These are phyloP conservation scores for Danaus chrysippus DNA, from an alignment of 2,888 invertebrate species.

Conservation along the genomic window DNA sequence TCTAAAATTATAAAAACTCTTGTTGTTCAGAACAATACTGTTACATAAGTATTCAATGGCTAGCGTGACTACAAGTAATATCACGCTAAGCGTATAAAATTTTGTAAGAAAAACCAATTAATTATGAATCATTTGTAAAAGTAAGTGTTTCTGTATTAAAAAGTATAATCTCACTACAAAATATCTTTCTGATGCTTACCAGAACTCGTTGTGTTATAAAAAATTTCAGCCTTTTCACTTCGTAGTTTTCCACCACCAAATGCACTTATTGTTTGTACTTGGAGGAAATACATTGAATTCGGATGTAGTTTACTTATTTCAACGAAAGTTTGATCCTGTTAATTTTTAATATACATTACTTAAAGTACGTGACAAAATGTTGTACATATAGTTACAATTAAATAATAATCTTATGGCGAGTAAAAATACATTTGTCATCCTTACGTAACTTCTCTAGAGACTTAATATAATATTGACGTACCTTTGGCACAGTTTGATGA, in stretches of 20 bases:
- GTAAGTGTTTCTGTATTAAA: too few species aligned
- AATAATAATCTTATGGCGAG: too few species aligned
- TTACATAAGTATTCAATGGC: not conserved
- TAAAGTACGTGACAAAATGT: too few species aligned
- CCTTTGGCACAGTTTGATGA: conserved; percentile 81
- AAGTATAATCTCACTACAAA: too few species aligned
- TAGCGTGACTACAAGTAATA: not conserved
- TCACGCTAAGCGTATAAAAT: too few species aligned
- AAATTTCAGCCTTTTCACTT: conserved; percentile 84
- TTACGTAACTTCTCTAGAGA: not conserved
- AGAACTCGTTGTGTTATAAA: conserved; percentile 83
- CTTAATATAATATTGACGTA: conserved; percentile 39
- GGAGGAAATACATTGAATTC: conserved; percentile 86
- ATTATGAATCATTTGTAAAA: too few species aligned
- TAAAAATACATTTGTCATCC: too few species aligned
- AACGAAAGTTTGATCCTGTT: conserved; percentile 81
- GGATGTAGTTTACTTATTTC: conserved; percentile 82
- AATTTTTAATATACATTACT: conserved; percentile 24
- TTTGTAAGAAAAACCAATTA: too few species aligned
- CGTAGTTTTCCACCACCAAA: conserved; percentile 83
- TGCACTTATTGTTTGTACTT: conserved; percentile 87
- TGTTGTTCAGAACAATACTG: not conserved
- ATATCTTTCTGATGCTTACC: conserved; percentile 15
- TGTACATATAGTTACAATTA: too few species aligned
- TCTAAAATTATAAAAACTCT: conserved; percentile 39